These are phyloP conservation scores for Darevskia mixta DNA, from an alignment of 2,797 vertebrate species.

Conservation along the genomic window DNA sequence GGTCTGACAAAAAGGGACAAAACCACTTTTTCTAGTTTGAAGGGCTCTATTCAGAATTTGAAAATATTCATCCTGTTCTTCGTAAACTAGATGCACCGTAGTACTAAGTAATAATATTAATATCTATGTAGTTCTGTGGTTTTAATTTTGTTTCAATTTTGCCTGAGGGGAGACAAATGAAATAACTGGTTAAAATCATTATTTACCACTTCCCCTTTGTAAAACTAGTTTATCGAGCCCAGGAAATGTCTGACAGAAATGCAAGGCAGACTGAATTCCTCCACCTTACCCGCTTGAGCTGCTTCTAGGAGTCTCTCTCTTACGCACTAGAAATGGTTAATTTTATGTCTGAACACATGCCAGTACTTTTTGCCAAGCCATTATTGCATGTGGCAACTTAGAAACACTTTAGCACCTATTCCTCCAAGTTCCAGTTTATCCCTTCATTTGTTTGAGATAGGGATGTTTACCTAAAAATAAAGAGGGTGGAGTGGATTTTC, in stretches of 20 bases:
- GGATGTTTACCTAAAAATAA: constrained; percentile 12
- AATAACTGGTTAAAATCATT: neutral
- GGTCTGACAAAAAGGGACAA: neutral
- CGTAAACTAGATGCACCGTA: neutral
- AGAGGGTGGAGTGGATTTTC: neutral
- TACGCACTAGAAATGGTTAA: neutral
- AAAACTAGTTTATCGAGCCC: neutral
- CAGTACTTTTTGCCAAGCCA: neutral
- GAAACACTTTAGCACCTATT: neutral
- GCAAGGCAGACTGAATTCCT: neutral
- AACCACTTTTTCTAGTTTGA: neutral
- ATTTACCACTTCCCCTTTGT: neutral
- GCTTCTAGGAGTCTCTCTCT: neutral
- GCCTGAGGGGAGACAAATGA: neutral
- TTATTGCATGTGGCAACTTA: neutral
- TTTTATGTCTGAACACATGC: neutral
- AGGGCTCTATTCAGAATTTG: neutral
- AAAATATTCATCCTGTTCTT: neutral
- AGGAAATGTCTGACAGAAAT: neutral
- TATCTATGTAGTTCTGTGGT: neutral
- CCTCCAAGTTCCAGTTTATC: neutral
- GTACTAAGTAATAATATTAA: neutral
- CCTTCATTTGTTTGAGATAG: neutral
- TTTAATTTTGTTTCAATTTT: neutral
- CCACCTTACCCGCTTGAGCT: neutral